Base-by-base conservation (phyloP, 2,797 vertebrate species). In the Smutsia temminckii region DNA sequence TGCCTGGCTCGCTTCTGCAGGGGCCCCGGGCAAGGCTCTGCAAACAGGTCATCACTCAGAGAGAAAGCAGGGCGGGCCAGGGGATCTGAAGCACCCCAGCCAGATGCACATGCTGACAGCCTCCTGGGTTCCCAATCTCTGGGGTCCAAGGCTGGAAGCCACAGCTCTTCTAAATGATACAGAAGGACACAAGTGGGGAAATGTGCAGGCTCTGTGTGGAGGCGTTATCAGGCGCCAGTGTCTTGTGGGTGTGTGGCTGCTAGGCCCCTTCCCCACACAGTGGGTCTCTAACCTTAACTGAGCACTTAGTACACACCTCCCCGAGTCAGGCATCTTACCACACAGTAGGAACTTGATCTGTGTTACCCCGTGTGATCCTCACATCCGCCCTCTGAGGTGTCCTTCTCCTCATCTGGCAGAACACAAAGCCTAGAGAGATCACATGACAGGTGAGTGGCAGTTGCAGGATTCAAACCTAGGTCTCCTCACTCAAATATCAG, bases 311-410 rank as follows among this genome's bases (percentile, higher is more conserved):
- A 2, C 2, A 0, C 6, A 3, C 13, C 63, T 27, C 25, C 68
- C 1, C 7, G 25, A 64, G n/a, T 37, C 61, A 53, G n/a, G 27
- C 55, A 5, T 55, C 21, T 34, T 55, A 9, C 61, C 32, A 12
- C 46, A 6, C 4, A 0, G 0, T 40, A 12, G 83, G 55, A n/a
- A 46, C 63, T 10, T n/a, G 37, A 32, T 1, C 3, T 2, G 5
- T 2, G 0, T 20, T 1, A 1, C 49, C 25, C 37, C 4, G 0
- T 16, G 7, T 11, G 7, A 16, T 25, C 34, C 13, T 55, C 9
- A 17, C n/a, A 12, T 6, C 77, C 34, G 10, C 59, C 8, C 29
- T 9, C 3, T 0, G 0, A 29, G 17, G 25, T 5, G 8, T 55
- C 68, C 64, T 40, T 32, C 4, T 8, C 71, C 84, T 83, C 46